Base-by-base conservation (phyloP, 2,888 invertebrate genomes). In the Tipula vernalis region DNA sequence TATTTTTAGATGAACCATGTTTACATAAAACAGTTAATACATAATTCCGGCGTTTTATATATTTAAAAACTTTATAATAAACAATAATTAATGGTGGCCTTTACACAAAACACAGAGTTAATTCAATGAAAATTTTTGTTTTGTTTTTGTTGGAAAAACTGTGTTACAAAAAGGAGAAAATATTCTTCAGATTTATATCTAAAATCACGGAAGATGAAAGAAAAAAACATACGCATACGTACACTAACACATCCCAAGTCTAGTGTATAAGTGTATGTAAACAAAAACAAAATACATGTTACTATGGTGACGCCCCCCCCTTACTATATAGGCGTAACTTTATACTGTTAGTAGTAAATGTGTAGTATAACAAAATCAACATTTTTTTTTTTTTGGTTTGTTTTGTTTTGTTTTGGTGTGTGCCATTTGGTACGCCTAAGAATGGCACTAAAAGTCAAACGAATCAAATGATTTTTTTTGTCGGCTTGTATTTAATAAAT, bases 381-480 rank as follows among this genome's bases (percentile, higher is more conserved):
- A 28, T 28, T 10, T 71, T 71, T 71, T n/a, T n/a, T n/a, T n/a
- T n/a, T n/a, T n/a, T n/a, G n/a, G n/a, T n/a, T n/a, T 71, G 6
- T 57, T 15, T 57, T 57, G 51, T 15, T 28, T 28, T 28, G 28
- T 28, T 28, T 51, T 57, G 51, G 28, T 71, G 71, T 71, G 28
- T 71, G 71, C 71, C 10, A 71, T 71, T 71, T 71, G 71, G 71
- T 71, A 71, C 71, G 71, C 71, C 71, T 71, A 71, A 71, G 71
- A 71, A 71, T 71, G 71, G 71, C 71, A 71, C 71, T 71, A 71
- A 71, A 71, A 71, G 71, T 71, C 71, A 71, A 71, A 71, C 71
- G 71, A 71, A 71, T 71, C 71, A 71, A 28, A 71, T 71, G 12
- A 28, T 71, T 28, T 18, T 71, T 71, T 51, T 51, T 71, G 28